Base-by-base conservation (phyloP, 1,140 invertebrate species). In the Ceratina calcarata region DNA sequence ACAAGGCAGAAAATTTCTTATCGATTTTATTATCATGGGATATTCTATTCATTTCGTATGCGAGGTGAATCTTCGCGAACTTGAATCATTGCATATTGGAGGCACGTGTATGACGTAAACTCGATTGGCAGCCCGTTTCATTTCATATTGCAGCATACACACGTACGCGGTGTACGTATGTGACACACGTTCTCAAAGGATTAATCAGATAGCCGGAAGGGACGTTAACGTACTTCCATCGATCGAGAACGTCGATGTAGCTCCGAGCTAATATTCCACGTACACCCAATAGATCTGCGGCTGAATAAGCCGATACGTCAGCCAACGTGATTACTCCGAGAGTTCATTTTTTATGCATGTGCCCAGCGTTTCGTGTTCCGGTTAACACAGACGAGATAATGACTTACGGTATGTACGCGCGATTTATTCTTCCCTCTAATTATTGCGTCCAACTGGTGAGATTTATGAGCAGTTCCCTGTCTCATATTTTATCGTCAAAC, bases 201-300 rank as follows among this genome's bases (percentile, higher is more conserved):
- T 78, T 78, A 78, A 78, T 78, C 76, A 71, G 49, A 45, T 18
- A 64, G 49, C 27, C 68, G 60, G 49, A 78, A 55, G 68, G 27
- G 27, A 55, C 58, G 68, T 64, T 64, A 55, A 27, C 20, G 49
- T 55, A 55, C 62, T 55, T 70, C 67, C 1, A 55, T 62, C 20
- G 58, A 62, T 62, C 58, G 49, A 18, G 27, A 57, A 65, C 22
- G 53, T 65, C 51, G 60, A n/a, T 32, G 18, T 24, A 13, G 12
- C 65, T 22, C 8, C 16, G 8, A 3, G 7, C 13, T 16, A 27
- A 53, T 73, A 64, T 74, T 55, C 27, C 58, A 10, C 18, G 18
- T 18, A 27, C 24, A 22, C 69, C 49, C 37, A 49, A 77, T 69
- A 18, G 74, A 20, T 69, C 55, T 18, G 3, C 53, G n/a, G 4